Evolutionary conservation across 30 jellyfish, hydroid and myxozoan species (phyloP).

Genomic region (Aurelia sp.): DNA sequence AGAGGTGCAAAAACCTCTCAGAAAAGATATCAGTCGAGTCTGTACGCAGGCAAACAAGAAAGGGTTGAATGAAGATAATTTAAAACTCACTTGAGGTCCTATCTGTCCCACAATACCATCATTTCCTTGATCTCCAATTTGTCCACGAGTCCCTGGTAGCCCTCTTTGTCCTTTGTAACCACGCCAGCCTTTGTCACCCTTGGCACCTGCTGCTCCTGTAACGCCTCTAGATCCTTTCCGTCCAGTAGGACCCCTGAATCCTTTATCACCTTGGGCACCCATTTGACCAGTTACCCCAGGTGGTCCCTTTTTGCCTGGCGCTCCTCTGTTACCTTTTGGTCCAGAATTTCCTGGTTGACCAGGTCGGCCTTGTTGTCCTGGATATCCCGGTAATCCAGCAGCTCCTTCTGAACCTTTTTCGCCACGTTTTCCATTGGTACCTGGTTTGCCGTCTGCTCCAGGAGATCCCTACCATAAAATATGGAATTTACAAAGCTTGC

Average conservation of each 20-base stretch:
- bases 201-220: conserved; percentile 78
- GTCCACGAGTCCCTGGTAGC: conserved; percentile 64
- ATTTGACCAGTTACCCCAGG: conserved; percentile 37
- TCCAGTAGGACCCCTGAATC: conserved; percentile 85
- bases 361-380: conserved; percentile 61
- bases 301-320: conserved; percentile 77
- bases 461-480: conserved; percentile 1
- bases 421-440: conserved; percentile 52
- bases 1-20: too few species aligned
- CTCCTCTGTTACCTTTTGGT: conserved; percentile 80
- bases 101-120: conserved; percentile 48
- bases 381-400: conserved; percentile 34
- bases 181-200: conserved; percentile 92
- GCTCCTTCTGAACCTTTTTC: conserved; percentile 41
- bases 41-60: too few species aligned
- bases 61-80: too few species aligned
- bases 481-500: too few species aligned
- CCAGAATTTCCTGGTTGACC: conserved; percentile 36
- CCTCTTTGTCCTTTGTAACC: conserved; percentile 95
- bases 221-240: conserved; percentile 80
- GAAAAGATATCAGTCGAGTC: too few species aligned
- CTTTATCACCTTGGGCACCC: conserved; percentile 74
- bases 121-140: conserved; percentile 65
- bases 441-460: conserved; percentile 26
- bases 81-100: conserved; percentile 34